Evolutionary conservation across 2,797 vertebrate genomes (phyloP).

Genomic region (Sebastes reedi): DNA sequence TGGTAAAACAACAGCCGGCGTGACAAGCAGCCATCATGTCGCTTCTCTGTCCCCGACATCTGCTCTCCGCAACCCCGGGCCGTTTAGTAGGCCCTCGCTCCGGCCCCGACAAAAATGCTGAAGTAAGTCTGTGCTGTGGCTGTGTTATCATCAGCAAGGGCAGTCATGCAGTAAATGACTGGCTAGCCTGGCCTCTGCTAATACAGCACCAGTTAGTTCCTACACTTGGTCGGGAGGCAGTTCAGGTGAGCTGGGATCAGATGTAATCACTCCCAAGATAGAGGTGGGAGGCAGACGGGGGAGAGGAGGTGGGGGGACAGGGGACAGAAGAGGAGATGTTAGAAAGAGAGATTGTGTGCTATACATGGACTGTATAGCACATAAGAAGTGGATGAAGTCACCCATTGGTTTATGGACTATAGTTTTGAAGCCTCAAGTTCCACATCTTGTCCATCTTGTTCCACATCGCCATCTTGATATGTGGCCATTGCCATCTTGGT

Average conservation of each 20-base stretch:
- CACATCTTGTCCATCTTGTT: too few species aligned
- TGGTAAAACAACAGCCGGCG: neutral
- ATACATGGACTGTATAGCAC: neutral
- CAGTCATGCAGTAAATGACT: slow-evolving; percentile 58
- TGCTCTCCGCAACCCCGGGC: neutral
- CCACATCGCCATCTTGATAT: too few species aligned
- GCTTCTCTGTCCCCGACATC: slow-evolving; percentile 10
- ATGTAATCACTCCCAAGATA: slow-evolving; percentile 47
- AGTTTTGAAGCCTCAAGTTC: too few species aligned
- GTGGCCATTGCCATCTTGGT: too few species aligned
- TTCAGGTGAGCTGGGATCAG: slow-evolving; percentile 4
- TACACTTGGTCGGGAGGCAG: slow-evolving; percentile 5
- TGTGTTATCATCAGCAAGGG: slow-evolving; percentile 32
- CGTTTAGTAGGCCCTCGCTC: neutral
- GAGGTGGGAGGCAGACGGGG: neutral
- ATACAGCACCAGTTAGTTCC: slow-evolving; percentile 1
- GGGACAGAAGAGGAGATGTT: neutral
- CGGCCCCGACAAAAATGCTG: neutral
- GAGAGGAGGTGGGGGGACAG: neutral
- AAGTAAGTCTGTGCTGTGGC: slow-evolving; percentile 1
- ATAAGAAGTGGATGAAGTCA: neutral
- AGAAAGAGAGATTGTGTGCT: neutral
- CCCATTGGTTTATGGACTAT: neutral
- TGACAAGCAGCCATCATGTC: neutral
- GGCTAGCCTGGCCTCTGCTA: slow-evolving; percentile 21